phyloP scores from a whole-genome alignment of 2,113 vertebrate species.

The Psephotus haematonotus region DNA sequence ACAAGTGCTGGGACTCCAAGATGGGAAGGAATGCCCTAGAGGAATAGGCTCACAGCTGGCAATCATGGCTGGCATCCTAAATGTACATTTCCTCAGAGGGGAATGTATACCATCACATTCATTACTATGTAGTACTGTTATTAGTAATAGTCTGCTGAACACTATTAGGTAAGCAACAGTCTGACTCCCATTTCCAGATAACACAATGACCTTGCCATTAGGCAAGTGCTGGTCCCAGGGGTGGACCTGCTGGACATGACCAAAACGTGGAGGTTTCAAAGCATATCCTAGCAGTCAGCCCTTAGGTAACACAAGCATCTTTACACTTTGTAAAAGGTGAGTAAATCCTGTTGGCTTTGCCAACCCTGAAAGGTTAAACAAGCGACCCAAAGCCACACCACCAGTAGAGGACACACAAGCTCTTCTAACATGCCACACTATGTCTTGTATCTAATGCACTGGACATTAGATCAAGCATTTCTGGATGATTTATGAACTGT shows the following conservation, averaged over 20 bases:
- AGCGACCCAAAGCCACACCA: neutral
- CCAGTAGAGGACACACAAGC: fast-evolving
- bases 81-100: neutral
- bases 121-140: neutral
- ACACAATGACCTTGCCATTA: neutral
- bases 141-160: neutral
- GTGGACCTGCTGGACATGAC: neutral
- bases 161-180: neutral
- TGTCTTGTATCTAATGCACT: neutral
- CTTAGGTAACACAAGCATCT: neutral
- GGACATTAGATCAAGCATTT: neutral
- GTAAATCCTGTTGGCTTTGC: neutral
- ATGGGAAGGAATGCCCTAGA: neutral
- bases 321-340: neutral
- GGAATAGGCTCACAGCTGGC: neutral
- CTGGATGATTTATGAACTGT: neutral
- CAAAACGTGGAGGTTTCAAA: neutral
- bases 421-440: neutral
- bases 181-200: fast-evolving
- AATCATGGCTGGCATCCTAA: neutral
- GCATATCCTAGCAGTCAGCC: neutral
- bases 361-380: neutral
- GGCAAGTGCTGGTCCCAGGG: neutral
- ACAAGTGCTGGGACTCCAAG: neutral
- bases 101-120: neutral